Evolutionary conservation across 2,888 invertebrate species (phyloP).

Genomic region (Megamerina dolium): DNA sequence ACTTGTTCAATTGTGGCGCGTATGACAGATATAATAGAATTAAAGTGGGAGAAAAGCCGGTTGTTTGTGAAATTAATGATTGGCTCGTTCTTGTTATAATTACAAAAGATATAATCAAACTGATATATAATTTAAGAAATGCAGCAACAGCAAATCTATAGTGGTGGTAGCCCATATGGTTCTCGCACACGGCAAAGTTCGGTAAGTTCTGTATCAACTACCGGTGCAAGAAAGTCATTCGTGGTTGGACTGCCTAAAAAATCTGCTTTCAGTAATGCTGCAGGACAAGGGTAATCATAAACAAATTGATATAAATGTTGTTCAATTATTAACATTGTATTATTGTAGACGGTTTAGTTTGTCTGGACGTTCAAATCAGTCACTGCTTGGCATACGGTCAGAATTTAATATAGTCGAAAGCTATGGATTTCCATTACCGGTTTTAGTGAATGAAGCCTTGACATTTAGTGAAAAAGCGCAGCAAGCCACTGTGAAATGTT

Average conservation of each 20-base stretch:
- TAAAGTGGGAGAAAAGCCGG: too few relatives aligned
- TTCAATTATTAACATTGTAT: too few relatives aligned
- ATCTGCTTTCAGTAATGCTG: too few relatives aligned
- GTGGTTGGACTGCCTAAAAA: too few relatives aligned
- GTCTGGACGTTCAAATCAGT: conserved; percentile 60
- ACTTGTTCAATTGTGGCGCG: too few relatives aligned
- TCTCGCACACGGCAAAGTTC: conserved; percentile 31
- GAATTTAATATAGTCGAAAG: conserved; percentile 68
- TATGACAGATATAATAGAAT: too few relatives aligned
- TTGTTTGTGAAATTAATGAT: too few relatives aligned
- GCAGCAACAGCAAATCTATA: conserved; percentile 35
- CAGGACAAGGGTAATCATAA: too few relatives aligned
- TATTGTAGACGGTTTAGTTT: conserved; percentile 25
- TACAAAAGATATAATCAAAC: too few relatives aligned
- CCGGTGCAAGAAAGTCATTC: conserved; percentile 33
- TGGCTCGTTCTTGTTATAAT: too few relatives aligned
- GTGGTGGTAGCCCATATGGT: conserved; percentile 29
- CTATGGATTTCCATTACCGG: conserved; percentile 77
- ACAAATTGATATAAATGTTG: too few relatives aligned
- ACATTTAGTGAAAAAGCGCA: conserved; percentile 65
- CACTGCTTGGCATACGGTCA: conserved; percentile 71
- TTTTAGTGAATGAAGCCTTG: conserved; percentile 81
- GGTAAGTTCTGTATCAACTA: conserved; percentile 22
- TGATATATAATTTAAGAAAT: too few relatives aligned
- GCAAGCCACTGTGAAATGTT: conserved; percentile 51